Percentiles rank a stretch among this genome's conserved stretches.
Evolutionary conservation across 2,113 vertebrate species (phyloP).

Genomic region (Pseudopodoces humilis): DNA sequence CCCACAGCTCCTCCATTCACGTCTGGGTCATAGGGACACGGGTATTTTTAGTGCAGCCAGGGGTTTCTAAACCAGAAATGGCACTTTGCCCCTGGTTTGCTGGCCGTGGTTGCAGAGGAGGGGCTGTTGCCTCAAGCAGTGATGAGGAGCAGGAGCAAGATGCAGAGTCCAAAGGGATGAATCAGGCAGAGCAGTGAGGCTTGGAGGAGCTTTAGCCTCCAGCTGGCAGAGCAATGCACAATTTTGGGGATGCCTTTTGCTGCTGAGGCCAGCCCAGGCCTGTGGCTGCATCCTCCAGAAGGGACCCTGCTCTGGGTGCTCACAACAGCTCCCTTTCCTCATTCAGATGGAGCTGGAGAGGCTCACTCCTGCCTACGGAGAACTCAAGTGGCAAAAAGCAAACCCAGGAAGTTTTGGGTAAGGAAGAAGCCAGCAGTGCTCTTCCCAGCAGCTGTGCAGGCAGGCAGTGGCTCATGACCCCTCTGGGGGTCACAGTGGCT

Average conservation of each 20-base stretch:
- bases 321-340: fast-evolving
- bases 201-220: background rate
- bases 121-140: background rate
- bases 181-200: background rate
- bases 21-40: background rate
- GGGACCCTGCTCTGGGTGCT: background rate
- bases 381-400: background rate
- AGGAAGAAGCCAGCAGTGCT: background rate
- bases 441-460: background rate
- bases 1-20: background rate
- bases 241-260: background rate
- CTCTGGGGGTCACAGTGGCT: background rate
- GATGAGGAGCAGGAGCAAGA: background rate
- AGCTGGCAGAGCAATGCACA: background rate
- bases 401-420: background rate
- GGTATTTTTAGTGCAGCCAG: background rate
- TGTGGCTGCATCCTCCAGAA: background rate
- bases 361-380: background rate
- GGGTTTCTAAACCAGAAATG: background rate
- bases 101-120: fast-evolving
- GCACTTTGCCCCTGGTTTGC: background rate
- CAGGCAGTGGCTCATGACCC: background rate
- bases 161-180: fast-evolving
- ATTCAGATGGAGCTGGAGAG: background rate
- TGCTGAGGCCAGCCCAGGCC: background rate